Evolutionary conservation across 1,140 invertebrate species (phyloP).

Genomic region (Drosophila nigrodunni): DNA sequence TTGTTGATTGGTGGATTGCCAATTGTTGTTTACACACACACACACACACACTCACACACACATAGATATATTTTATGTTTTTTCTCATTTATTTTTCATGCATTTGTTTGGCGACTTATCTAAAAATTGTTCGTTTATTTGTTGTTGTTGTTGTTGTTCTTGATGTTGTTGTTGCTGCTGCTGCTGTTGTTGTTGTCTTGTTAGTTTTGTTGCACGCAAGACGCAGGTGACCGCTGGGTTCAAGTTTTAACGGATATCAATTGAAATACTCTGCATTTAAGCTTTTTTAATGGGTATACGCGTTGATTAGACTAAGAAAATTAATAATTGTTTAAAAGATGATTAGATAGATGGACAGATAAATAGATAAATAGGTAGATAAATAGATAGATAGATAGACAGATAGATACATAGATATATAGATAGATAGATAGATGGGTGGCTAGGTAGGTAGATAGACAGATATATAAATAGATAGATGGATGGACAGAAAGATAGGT

Average conservation of each 20-base stretch:
- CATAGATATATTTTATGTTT: no score
- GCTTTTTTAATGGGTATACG: constrained; percentile 6
- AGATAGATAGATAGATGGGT: no score
- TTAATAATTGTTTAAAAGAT: not conserved
- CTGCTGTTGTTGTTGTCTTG: not conserved
- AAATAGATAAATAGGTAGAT: no score
- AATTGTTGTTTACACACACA: constrained; percentile 64
- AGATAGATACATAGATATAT: no score
- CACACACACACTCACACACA: no score
- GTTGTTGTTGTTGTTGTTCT: constrained; percentile 23
- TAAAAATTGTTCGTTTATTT: constrained; percentile 57
- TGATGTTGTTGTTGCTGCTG: not conserved
- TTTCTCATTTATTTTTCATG: constrained; percentile 35
- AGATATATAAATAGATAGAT: no score
- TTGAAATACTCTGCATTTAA: constrained; percentile 43
- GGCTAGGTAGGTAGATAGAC: no score
- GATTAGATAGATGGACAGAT: no score
- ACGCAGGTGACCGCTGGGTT: constrained; percentile 76
- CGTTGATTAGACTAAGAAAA: constrained; percentile 1
- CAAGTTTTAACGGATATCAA: constrained; percentile 79
- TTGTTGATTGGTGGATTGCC: constrained; percentile 77
- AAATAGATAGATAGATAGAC: no score
- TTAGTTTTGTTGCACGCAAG: constrained; percentile 56
- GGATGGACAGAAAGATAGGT: no score
- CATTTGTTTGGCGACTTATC: constrained; percentile 69